These are phyloP conservation scores for Gryon sp. DNA, from an alignment of 1,140 invertebrate genomes.

Conservation along the genomic window DNA sequence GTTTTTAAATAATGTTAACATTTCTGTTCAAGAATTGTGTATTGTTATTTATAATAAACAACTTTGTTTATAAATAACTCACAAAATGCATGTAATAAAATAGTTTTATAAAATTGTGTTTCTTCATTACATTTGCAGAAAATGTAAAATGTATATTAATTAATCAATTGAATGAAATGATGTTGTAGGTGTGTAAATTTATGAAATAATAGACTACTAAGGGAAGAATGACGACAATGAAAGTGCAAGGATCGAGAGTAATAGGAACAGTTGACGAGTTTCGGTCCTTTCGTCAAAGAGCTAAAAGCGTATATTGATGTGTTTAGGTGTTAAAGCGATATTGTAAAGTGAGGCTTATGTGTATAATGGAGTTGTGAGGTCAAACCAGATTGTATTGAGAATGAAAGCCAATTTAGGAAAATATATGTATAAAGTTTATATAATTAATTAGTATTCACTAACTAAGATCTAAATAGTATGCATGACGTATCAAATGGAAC, in stretches of 20 bases:
- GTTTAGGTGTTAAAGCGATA: not conserved
- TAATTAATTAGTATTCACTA: not conserved
- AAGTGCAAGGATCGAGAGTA: not conserved
- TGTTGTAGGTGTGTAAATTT: too few species aligned
- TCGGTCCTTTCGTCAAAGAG: not conserved
- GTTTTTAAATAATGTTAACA: too few species aligned
- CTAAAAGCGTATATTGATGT: not conserved
- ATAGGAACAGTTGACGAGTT: not conserved
- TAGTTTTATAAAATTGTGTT: too few species aligned
- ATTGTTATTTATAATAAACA: too few species aligned
- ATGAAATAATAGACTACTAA: not conserved
- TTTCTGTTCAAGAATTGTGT: too few species aligned
- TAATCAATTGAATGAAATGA: too few species aligned
- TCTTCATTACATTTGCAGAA: too few species aligned
- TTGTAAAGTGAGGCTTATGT: not conserved
- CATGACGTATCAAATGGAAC: too few species aligned
- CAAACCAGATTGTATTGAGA: not conserved
- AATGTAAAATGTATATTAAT: too few species aligned
- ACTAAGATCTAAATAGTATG: too few species aligned
- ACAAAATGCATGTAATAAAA: too few species aligned
- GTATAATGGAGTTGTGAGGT: not conserved
- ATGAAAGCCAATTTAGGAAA: not conserved
- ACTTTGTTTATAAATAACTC: too few species aligned
- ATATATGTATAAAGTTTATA: not conserved
- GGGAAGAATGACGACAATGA: not conserved